Base-by-base conservation (phyloP, 1,140 invertebrate genomes). In the Sminthurinus signatus region DNA sequence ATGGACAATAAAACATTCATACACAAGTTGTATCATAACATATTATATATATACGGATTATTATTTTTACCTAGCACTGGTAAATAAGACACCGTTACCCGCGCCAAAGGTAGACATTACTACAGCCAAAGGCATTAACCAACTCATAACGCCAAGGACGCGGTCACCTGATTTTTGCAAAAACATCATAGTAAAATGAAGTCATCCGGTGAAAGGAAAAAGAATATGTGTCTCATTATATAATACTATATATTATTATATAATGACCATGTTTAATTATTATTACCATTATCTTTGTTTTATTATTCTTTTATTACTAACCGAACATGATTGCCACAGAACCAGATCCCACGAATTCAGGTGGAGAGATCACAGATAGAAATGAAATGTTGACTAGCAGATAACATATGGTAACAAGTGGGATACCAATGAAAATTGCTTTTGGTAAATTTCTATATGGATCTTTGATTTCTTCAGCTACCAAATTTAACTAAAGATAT, bases 351-450 rank as follows among this genome's bases (percentile, higher is more conserved):
- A 87, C 79, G 80, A 97, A 89, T 75, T 96, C 92, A 0, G 82
- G 78, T 1, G 85, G 83, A 12, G 82, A 86, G 58, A 96, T 78
- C 1, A 88, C 92, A 0, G 93, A 86, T 82, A 96, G 89, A 75
- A 96, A 96, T 25, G 93, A 88, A 1, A 96, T 80, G 75, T 96
- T 97, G 81, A 94, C 90, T 59, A 91, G 81, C 8, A 94, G 85
- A 74, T 97, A 97, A 1, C 95, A 81, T 1, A 84, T 73, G 0
- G 91, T 96, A 0, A 95, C 89, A 1, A 92, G 76, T 2, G 91
- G 89, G 31, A 93, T 88, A 0, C 89, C 93, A 44, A 95, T 90
- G 21, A 88, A 80, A 65, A 96, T 94, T 55, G 92, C 91, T 2
- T 64, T 36, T 23, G 69, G 83, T 10, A 86, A 76, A 73, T 85